A percentile compares a stretch with the other conserved stretches of the same genome.
Evolutionary conservation across 2,797 vertebrate genomes (phyloP).

Genomic region (Phyllotis vaccarum): DNA sequence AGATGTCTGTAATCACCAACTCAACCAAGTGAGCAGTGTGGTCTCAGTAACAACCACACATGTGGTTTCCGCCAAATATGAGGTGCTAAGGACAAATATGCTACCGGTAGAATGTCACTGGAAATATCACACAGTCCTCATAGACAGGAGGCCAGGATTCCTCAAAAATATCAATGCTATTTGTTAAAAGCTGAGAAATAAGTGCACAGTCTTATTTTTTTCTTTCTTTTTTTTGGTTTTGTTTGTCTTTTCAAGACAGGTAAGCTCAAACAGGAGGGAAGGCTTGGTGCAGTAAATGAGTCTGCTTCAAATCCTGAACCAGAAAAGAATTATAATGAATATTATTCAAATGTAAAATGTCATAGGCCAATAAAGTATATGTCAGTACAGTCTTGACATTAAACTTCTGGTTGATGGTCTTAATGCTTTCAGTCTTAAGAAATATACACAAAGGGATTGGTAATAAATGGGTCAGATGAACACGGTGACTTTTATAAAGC

Average conservation of each 20-base stretch:
- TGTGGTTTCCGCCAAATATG: not conserved
- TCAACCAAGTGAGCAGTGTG: not conserved
- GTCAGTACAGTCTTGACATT: not conserved
- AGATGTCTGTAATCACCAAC: not conserved
- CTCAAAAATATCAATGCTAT: not conserved
- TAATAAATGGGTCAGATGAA: not conserved
- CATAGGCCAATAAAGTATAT: not conserved
- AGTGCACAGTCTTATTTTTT: fast-evolving
- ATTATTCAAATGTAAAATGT: not conserved
- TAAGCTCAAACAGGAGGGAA: not conserved
- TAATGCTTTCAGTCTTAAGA: not conserved
- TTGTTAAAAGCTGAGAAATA: not conserved
- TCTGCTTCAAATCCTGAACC: not conserved
- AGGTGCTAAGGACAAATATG: not conserved
- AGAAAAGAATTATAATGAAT: not conserved
- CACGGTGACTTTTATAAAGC: not conserved
- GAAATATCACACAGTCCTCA: not conserved
- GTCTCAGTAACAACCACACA: not conserved
- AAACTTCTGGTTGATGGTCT: not conserved
- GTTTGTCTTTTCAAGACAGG: not conserved
- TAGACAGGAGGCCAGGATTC: not conserved
- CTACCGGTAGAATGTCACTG: not conserved
- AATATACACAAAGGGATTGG: not conserved
- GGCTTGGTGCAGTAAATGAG: not conserved
- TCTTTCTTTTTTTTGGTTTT: too few relatives aligned